A percentile compares a stretch with the other conserved stretches of the same genome.
Evolutionary conservation across 1,140 invertebrate species (phyloP).

Genomic region (Plodia interpunctella): DNA sequence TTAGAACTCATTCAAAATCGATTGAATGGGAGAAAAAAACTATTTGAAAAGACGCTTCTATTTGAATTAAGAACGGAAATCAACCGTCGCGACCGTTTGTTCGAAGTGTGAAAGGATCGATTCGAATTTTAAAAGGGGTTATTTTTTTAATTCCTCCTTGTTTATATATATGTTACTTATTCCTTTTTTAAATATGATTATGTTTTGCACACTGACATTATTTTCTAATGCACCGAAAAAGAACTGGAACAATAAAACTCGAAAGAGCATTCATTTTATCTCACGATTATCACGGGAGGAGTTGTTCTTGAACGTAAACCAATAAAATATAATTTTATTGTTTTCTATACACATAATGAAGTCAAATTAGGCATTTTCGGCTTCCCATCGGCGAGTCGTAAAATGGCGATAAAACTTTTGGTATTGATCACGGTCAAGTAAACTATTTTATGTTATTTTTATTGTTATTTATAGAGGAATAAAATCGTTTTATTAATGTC

Average conservation of each 20-base stretch:
- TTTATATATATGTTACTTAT: conserved; percentile 60
- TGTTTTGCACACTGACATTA: conserved; percentile 23
- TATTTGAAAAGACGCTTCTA: conserved; percentile 54
- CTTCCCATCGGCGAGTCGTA: conserved; percentile 55
- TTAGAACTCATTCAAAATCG: conserved; percentile 43
- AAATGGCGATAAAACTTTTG: conserved; percentile 60
- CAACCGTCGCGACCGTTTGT: conserved; percentile 67
- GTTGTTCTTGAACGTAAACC: conserved; percentile 18
- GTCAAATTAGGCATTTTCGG: conserved; percentile 61
- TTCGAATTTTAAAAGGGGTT: conserved; percentile 55
- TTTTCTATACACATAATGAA: conserved; percentile 57
- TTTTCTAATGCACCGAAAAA: not conserved
- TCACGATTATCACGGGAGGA: conserved; percentile 10
- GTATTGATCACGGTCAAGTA: conserved; percentile 57
- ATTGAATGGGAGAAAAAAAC: conserved; percentile 42
- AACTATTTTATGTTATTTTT: conserved; percentile 70
- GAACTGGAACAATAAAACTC: not conserved
- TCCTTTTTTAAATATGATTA: conserved; percentile 37
- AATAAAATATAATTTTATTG: conserved; percentile 60
- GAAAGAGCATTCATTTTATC: not conserved
- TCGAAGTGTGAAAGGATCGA: conserved; percentile 74
- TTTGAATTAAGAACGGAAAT: conserved; percentile 74
- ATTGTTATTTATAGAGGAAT: conserved; percentile 68
- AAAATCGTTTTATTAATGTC: conserved; percentile 60
- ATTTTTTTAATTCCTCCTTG: conserved; percentile 49